Conservation (phyloP, 2,113 vertebrate genomes). For the Cololabis saira region DNA sequence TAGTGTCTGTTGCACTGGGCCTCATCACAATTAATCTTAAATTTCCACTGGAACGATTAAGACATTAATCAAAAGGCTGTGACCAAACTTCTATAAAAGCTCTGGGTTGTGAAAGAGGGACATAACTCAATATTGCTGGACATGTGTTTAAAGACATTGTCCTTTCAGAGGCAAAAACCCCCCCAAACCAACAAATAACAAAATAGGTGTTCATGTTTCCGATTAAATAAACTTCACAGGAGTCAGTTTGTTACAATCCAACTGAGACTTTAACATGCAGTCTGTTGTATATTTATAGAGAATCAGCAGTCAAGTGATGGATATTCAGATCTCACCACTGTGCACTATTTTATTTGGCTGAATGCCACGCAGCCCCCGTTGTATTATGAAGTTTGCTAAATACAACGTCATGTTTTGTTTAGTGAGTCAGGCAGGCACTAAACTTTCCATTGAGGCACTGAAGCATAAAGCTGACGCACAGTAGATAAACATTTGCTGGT, state of each 20-base stretch:
- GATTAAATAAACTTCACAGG: conserved; percentile 35
- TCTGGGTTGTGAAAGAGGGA: conserved; percentile 31
- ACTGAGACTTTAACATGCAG: conserved; percentile 11
- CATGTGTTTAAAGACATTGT: conserved; percentile 44
- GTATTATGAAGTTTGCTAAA: conserved; percentile 64
- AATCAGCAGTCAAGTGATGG: conserved; percentile 32
- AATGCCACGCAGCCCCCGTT: conserved; percentile 42
- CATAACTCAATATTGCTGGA: conserved; percentile 51
- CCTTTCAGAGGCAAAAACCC: conserved; percentile 27
- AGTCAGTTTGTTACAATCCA: conserved; percentile 11
- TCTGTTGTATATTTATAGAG: conserved; percentile 44
- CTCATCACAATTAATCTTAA: conserved; percentile 53
- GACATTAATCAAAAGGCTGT: conserved; percentile 50
- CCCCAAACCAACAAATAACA: too few relatives aligned
- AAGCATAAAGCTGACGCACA: conserved; percentile 61
- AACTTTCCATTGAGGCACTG: conserved; percentile 70
- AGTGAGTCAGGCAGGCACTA: conserved; percentile 59
- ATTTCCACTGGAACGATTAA: conserved; percentile 62
- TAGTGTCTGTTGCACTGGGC: conserved; percentile 4
- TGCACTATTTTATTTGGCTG: conserved; percentile 65
- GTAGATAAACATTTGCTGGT: conserved; percentile 64
- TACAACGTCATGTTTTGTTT: conserved; percentile 71
- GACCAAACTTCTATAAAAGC: conserved; percentile 53
- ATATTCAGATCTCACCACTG: conserved; percentile 55
- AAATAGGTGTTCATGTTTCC: conserved; percentile 25